Evolutionary conservation across 2,113 vertebrate genomes (phyloP).

Genomic region (Stigmatopora argus): DNA sequence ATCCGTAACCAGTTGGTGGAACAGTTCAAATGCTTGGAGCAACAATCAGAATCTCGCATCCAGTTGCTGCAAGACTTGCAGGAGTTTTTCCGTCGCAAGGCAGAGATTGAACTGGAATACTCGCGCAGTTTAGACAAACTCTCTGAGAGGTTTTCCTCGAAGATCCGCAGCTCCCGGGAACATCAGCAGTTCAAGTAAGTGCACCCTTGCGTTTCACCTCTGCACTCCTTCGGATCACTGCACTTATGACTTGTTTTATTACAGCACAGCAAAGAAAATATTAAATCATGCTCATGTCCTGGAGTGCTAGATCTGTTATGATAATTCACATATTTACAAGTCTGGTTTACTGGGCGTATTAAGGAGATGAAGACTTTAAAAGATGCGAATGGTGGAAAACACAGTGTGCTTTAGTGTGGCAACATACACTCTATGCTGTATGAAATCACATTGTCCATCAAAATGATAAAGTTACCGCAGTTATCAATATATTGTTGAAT

Average conservation of each 20-base stretch:
- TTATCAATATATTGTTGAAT: not conserved
- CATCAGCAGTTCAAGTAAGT: constrained; percentile 95
- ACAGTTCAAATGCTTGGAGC: constrained; percentile 98
- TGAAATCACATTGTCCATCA: constrained; percentile 7
- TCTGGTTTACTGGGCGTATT: constrained; percentile 4
- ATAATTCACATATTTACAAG: constrained; percentile 20
- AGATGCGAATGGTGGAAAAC: constrained; percentile 10
- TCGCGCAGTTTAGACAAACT: constrained; percentile 95
- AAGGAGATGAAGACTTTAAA: constrained; percentile 10
- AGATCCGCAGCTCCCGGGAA: constrained; percentile 92
- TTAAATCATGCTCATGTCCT: constrained; percentile 3
- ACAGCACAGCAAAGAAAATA: constrained; percentile 20
- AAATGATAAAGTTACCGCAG: not conserved
- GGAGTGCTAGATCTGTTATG: constrained; percentile 6
- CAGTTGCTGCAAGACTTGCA: constrained; percentile 97
- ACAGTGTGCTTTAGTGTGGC: constrained; percentile 5
- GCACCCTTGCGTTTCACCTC: not conserved
- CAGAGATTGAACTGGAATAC: constrained; percentile 94
- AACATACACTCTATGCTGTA: constrained; percentile 16
- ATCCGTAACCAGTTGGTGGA: constrained; percentile 96
- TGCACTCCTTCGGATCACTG: constrained; percentile 11
- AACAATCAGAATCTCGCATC: constrained; percentile 93
- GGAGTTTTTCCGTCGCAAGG: constrained; percentile 97
- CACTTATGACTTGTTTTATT: constrained; percentile 17
- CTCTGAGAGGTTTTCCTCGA: constrained; percentile 93